Evolutionary conservation across 2,888 invertebrate species (phyloP), one percentile per base, ranked within the genome.

Genomic region (Cremastinae sp.): DNA sequence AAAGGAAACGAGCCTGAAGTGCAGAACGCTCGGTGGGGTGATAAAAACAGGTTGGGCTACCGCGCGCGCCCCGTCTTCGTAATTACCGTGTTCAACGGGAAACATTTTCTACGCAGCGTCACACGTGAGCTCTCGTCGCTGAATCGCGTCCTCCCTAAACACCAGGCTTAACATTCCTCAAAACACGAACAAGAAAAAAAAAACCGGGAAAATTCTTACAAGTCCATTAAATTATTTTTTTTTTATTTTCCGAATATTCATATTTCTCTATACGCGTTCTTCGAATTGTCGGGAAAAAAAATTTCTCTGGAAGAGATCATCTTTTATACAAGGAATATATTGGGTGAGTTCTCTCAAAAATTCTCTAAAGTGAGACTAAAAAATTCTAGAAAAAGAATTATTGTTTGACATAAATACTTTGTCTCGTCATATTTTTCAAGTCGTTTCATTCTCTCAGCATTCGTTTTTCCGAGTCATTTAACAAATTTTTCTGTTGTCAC

Each of bases 21-120:
- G 72, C 61, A 64, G 51, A 43, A 47, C 49, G 62, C 54, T 58
- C 66, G 68, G 64, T 65, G 72, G 66, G 75, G 78, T 79, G 78
- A 80, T 81, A 81, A 82, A 83, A 83, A 83, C 83, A 79, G 80
- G 83, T 83, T 80, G 77, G 78, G 73, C 78, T 72, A 76, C 80
- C 75, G 75, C 69, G 69, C 68, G 28, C 2, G 28, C 28, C 28
- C 28, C 28, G 73, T 64, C 80, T n/a, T 72, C 59, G 81, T 81
- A 82, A 83, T 83, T 83, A 81, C 79, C 56, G 79, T 54, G 78
- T 78, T 79, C 65, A 78, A 76, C 72, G 75, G 70, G 75, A 78
- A 75, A 69, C 74, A 64, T 59, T 70, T 68, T 38, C 68, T 66
- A 16, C 38, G 62, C 51, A 64, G 53, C 58, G 62, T 74, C 61